Evolutionary conservation across 2,113 vertebrate species (phyloP).

Genomic region (Peromyscus polionotus): DNA sequence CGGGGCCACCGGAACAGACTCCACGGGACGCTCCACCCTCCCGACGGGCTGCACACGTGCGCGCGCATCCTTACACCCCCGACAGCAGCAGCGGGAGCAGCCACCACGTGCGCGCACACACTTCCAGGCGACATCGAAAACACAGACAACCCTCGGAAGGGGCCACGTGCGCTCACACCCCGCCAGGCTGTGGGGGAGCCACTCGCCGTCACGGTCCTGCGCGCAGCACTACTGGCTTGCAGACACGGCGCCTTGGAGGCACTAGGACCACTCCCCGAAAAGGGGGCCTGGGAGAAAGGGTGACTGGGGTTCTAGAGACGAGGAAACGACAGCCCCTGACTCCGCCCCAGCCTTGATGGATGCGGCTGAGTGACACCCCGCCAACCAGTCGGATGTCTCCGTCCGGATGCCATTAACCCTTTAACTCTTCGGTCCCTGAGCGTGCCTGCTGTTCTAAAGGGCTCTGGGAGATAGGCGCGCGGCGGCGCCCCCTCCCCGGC

Average conservation of each 20-base stretch:
- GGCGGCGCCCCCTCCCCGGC: constrained; percentile 67
- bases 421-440: constrained; percentile 73
- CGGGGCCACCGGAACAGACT: constrained; percentile 21
- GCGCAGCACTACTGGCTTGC: not conserved
- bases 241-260: not conserved
- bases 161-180: constrained; percentile 71
- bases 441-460: not conserved
- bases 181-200: not conserved
- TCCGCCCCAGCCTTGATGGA: constrained; percentile 77
- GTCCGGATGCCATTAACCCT: constrained; percentile 66
- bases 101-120: constrained; percentile 80
- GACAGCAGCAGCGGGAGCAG: constrained; percentile 58
- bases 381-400: constrained; percentile 75
- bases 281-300: not conserved
- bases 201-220: not conserved
- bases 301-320: constrained; percentile 17
- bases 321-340: constrained; percentile 49
- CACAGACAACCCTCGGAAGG: constrained; percentile 65
- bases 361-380: constrained; percentile 75
- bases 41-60: constrained; percentile 48
- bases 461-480: constrained; percentile 22
- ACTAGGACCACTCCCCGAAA: constrained; percentile 42
- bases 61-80: constrained; percentile 47
- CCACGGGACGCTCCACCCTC: not conserved
- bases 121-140: constrained; percentile 69